Percentiles rank a stretch among this genome's conserved stretches.
phyloP scores from a whole-genome alignment of 2,113 vertebrate genomes.

The Orthonyx spaldingii region DNA sequence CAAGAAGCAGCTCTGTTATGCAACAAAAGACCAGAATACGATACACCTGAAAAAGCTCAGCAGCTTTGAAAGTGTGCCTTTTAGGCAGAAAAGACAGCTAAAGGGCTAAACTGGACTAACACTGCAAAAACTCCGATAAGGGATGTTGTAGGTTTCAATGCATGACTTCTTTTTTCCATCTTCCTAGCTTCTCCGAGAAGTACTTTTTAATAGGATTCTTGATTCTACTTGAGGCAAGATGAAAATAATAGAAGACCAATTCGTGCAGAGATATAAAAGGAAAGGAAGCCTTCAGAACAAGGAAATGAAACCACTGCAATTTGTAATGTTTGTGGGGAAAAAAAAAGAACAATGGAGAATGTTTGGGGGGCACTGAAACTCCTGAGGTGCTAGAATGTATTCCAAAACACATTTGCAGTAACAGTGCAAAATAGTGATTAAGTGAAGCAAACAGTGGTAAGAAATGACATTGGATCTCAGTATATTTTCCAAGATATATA shows the following conservation, averaged over 20 bases:
- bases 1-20: not conserved
- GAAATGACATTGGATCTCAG: not conserved
- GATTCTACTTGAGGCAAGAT: not conserved
- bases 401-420: not conserved
- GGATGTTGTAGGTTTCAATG: not conserved
- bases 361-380: not conserved
- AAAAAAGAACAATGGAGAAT: not conserved
- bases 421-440: not conserved
- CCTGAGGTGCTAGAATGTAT: not conserved
- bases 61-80: not conserved
- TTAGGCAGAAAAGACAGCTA: not conserved
- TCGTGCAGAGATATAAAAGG: not conserved
- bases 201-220: not conserved
- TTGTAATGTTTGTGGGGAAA: not conserved
- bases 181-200: not conserved
- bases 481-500: not conserved
- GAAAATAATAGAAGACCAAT: not conserved
- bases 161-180: not conserved
- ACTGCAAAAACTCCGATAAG: not conserved
- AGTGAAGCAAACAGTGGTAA: not conserved
- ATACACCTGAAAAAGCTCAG: not conserved
- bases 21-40: not conserved
- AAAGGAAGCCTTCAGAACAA: not conserved
- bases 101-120: not conserved
- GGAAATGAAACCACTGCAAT: not conserved